Base-by-base conservation (phyloP, 64 coral and sea anemone genomes). In the Montipora capricornis region DNA sequence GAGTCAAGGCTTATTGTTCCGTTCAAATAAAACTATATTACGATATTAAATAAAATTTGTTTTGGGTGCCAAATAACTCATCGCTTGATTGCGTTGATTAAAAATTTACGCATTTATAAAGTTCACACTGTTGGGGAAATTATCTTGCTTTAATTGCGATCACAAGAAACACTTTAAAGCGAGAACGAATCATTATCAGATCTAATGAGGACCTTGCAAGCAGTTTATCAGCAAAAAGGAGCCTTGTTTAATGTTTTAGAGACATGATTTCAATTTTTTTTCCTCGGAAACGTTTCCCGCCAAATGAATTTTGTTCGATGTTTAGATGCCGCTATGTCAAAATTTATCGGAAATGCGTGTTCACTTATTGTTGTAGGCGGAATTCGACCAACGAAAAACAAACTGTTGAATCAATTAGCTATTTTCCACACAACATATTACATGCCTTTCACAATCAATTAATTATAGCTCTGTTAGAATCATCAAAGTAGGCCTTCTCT, bases 361-460 rank as follows among this genome's bases (percentile, higher is more conserved):
- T 17, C 19, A 1, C 49, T 37, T 68, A 71, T 86, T 86, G 82
- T 86, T 22, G 82, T 86, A 17, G 82, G 82, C 82, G 82, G 82
- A 86, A 86, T 86, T 86, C 20, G 19, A 64, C 45, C 64, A 86
- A 44, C 82, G 17, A 15, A 86, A 86, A 86, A 86, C 82, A 86
- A 86, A 86, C 82, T 73, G 8, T 73, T 71, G 44, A 68, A 73
- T 62, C 71, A 86, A 86, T 86, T 86, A 86, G 82, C 64, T n/a
- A 68, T 86, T 86, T 86, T 86, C 82, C 17, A 86, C 66, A 86
- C 66, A 71, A 71, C n/a, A 86, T 71, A 86, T 73, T 86, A 73
- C 82, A 73, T 86, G 71, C 82, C 82, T 86, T 86, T 86, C 82
- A 70, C 66, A 86, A 86, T 86, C 64, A 86, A 86, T 86, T 86